Evolutionary conservation across 1,140 invertebrate genomes (phyloP), one percentile per base, ranked within the genome.

Genomic region (Aphaenogaster rudis): DNA sequence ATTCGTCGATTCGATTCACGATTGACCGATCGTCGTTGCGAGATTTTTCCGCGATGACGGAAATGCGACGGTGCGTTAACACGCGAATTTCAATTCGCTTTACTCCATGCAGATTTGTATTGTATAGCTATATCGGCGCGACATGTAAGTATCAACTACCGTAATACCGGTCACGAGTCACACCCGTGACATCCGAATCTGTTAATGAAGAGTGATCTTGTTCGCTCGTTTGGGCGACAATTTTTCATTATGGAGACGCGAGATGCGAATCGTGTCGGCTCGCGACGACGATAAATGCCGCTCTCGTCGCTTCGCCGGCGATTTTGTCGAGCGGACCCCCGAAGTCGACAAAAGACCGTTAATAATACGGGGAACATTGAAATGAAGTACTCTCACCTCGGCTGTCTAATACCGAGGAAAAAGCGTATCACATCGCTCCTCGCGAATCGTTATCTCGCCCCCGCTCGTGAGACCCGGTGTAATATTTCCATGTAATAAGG

Each of bases 361-460:
- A 86, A 79, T 86, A 86, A 86, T 78, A 86, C 82, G 61, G 13
- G 36, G 45, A 42, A 42, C 59, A 86, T 86, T 78, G 82, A 86
- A 86, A 86, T 66, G 71, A 78, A 50, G 45, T 63, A 72, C 50
- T 63, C 59, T 36, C 42, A 76, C 42, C 63, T 59, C 66, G 64
- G 81, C 71, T 52, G 81, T 77, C 72, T 86, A 86, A 86, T 78
- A 78, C 59, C 45, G n/a, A 78, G 39, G 45, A 66, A 86, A 78
- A 78, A 86, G 74, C n/a, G 82, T n/a, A 66, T 48, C 61, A 50
- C 82, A 64, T 85, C 72, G 48, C 57, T 85, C 82, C 59, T 42
- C 33, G 82, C 74, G 59, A 78, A 77, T 86, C 74, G 59, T 78
- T 78, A 86, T 66, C 39, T 64, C 52, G 17, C 9, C 21, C 28